Evolutionary conservation across 2,888 invertebrate species (phyloP), one percentile per base, ranked within the genome.

Genomic region (Phortica magna): DNA sequence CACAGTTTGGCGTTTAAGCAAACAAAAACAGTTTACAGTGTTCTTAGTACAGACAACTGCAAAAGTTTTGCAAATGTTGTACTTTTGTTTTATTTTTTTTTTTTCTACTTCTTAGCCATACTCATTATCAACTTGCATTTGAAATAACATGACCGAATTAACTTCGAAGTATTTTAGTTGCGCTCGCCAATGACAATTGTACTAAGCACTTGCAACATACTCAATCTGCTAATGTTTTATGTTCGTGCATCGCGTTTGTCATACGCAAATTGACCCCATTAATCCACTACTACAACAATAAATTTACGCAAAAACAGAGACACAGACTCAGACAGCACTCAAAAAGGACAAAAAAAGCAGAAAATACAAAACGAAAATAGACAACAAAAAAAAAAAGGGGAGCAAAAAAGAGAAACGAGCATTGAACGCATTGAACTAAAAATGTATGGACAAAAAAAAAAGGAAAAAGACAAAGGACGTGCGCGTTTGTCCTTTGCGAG

Each of bases 261-360:
- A 84, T 83, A 89, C 83, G 84, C 87, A 90, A 90, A 90, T 89
- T 90, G 89, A 88, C 85, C 88, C 85, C 85, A 88, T 88, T 88
- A 85, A 88, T 87, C 83, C 83, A 81, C 76, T 80, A 75, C 74
- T 74, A 76, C 64, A 73, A 79, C 77, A 76, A 78, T 55, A 71
- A 71, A 71, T 31, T 71, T 65, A 14, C 22, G 22, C 22, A 61
- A 61, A 61, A 17, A 61, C 61, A 12, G 17, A 31, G 31, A 31
- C 31, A 22, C 7, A 17, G 61, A 65, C 65, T 41, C 65, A 59
- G 61, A 61, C 22, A 22, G 22, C 61, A 19, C 10, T 22, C 10
- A 22, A 17, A 22, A 61, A 10, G 19, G 61, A 7, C 19, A 19
- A 17, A 19, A 61, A 61, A 61, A 22, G n/a, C n/a, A 10, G 79